Base-by-base conservation (phyloP, 2,888 invertebrate species). In the Ellobium chinense region DNA sequence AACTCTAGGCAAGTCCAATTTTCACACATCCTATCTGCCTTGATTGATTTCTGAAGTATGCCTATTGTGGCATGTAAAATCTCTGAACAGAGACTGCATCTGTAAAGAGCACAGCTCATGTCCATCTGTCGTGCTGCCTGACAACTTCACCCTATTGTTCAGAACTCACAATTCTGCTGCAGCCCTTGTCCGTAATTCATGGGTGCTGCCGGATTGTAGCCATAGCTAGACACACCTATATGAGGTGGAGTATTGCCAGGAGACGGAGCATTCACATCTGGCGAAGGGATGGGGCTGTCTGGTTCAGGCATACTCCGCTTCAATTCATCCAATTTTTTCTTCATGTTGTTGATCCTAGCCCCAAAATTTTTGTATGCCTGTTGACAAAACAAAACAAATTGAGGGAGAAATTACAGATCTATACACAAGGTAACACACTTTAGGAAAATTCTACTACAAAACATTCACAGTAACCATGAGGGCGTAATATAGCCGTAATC, bases 281-380 rank as follows among this genome's bases (percentile, higher is more conserved):
- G 96, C 3, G 93, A 93, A 5, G 93, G 92, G 24, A 96, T 94
- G 0, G 96, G 96, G 91, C 95, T 95, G 0, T 88, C 93, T 0
- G 93, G 92, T 0, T 95, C 94, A n/a, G 94, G 93, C 79, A 98
- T 92, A 9, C 95, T 95, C 27, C 96, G 95, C 86, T 95, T 94
- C 81, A 97, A 94, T 88, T 98, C 97, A 87, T 97, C 97, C 29
- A 98, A 93, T 91, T 97, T 97, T 76, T 96, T 95, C 92, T 97
- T 97, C 70, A 98, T 94, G 75, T 95, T 95, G 89, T 97, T 96
- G 0, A 99, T 97, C 82, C 98, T 95, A 21, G 95, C 95, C 0
- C 97, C 97, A 94, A 98, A 99, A 92, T 97, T 97, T 93, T 97
- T 97, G 92, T 98, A 99, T 1, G 99, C 98, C 97, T 98, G 91